phyloP scores from a whole-genome alignment of 2,113 vertebrate species.

The Tragulus kanchil region DNA sequence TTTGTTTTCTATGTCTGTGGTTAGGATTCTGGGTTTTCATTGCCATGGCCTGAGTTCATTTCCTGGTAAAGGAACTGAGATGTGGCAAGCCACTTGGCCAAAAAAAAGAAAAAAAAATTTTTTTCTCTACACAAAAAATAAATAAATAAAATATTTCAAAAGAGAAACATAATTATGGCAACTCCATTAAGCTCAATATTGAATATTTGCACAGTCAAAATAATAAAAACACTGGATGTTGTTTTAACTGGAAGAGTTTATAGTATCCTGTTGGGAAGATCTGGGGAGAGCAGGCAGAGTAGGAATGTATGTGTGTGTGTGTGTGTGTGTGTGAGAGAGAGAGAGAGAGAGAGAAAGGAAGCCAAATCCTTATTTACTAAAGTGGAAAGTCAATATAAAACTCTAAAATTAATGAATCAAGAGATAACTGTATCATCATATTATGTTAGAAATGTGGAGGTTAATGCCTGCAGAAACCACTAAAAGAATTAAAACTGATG shows the following conservation, averaged over 20 bases:
- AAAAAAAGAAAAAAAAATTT: neutral
- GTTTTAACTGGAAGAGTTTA: conserved; percentile 22
- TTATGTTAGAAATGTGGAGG: conserved; percentile 51
- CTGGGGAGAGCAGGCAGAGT: neutral
- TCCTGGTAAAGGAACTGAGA: neutral
- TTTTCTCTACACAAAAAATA: neutral
- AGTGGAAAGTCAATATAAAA: conserved; percentile 46
- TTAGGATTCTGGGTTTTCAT: neutral
- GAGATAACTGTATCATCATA: conserved; percentile 48
- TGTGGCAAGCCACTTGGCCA: neutral
- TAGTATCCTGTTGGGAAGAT: neutral
- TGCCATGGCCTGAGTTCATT: neutral
- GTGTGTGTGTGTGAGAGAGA: neutral
- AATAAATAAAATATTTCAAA: neutral
- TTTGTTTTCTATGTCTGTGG: neutral
- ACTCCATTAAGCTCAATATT: neutral
- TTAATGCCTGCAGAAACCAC: conserved; percentile 39
- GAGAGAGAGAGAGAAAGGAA: neutral
- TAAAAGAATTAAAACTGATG: conserved; percentile 45
- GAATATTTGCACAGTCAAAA: neutral
- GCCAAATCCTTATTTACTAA: conserved; percentile 36
- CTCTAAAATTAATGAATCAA: conserved; percentile 54
- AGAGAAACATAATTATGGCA: neutral
- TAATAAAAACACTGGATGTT: neutral
- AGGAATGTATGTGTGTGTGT: neutral